Evolutionary conservation across 1,140 invertebrate genomes (phyloP).

Genomic region (Saccostrea echinata): DNA sequence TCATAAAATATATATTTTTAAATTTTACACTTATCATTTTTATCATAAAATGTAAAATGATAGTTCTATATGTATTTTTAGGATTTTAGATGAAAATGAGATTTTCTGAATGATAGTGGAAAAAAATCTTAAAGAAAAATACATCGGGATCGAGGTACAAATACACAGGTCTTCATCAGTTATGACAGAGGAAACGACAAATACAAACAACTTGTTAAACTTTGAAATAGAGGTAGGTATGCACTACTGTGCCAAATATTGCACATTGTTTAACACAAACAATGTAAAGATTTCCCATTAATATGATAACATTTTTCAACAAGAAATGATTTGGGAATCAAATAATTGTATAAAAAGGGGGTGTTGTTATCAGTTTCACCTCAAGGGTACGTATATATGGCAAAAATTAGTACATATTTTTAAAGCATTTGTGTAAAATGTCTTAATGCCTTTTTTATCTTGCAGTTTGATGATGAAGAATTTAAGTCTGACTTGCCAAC

Average conservation of each 20-base stretch:
- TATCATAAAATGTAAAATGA: too few relatives aligned
- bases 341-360: background rate
- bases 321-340: background rate
- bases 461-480: slow-evolving; percentile 89
- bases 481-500: slow-evolving; percentile 87
- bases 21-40: background rate
- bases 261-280: too few relatives aligned
- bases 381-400: background rate
- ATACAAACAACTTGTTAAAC: background rate
- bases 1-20: background rate
- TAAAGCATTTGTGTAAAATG: background rate
- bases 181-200: slow-evolving; percentile 2
- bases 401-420: too few relatives aligned
- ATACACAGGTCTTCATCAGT: background rate
- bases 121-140: background rate
- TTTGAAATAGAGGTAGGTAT: slow-evolving; percentile 21
- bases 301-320: too few relatives aligned
- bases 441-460: background rate
- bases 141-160: background rate
- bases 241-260: background rate
- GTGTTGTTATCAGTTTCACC: background rate
- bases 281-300: too few relatives aligned
- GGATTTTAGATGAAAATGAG: background rate
- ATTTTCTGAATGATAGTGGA: background rate
- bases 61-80: background rate